These are phyloP conservation scores for Saccostrea cuccullata DNA, from an alignment of 1,140 invertebrate species.

Conservation along the genomic window DNA sequence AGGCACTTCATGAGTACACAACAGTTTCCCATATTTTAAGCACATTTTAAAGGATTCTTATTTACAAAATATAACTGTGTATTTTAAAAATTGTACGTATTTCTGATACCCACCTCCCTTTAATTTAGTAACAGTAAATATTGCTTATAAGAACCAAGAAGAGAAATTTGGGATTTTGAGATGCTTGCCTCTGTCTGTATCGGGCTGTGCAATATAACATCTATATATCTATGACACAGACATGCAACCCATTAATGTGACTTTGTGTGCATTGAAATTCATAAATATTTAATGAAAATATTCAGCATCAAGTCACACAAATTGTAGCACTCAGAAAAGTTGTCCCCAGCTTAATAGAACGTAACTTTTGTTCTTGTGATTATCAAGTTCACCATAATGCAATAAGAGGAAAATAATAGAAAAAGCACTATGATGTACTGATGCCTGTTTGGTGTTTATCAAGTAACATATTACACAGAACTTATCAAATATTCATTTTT, in stretches of 20 bases:
- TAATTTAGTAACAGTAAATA: no score
- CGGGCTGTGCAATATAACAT: not conserved
- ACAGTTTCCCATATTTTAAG: no score
- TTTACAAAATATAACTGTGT: no score
- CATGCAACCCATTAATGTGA: not conserved
- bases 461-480: not conserved
- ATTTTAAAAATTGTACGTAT: no score
- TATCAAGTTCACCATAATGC: not conserved
- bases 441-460: not conserved
- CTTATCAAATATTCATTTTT: not conserved
- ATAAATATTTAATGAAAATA: constrained; percentile 16
- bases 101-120: no score
- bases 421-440: not conserved
- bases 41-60: no score
- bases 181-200: not conserved
- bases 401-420: not conserved
- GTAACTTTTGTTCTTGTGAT: not conserved
- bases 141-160: not conserved
- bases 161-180: not conserved
- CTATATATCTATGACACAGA: not conserved
- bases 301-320: not conserved
- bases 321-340: not conserved
- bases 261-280: constrained; percentile 17
- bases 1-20: no score
- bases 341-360: not conserved